Base-by-base conservation (phyloP, 2,888 invertebrate species). In the Cyclophora albipunctata region DNA sequence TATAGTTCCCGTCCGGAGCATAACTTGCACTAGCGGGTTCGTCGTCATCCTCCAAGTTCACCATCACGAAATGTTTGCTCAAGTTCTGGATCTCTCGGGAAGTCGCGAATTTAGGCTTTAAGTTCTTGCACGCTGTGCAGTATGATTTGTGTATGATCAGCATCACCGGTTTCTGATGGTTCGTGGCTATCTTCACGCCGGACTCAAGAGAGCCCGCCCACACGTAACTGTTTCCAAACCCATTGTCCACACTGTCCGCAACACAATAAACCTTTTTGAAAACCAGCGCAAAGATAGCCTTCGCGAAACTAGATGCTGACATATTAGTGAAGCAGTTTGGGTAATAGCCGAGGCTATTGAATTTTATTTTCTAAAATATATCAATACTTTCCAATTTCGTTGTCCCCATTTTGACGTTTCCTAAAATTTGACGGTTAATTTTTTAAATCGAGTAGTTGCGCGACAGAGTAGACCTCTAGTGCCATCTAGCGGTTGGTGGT, bases 51-150 rank as follows among this genome's bases (percentile, higher is more conserved):
- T 90, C 67, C 46, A 91, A 70, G 69, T 92, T 92, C 7, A 93
- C 90, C 92, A 93, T 93, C 3, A 93, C 86, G 67, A 93, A 93
- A 48, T 91, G 81, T 62, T 86, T 81, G 67, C 92, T 92, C 52
- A 92, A 70, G 2, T 57, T 59, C 58, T 89, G 86, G 45, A 93
- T 90, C 59, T 91, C 90, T 5, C 80, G 51, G 2, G 91, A 91
- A 43, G 75, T 83, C 0, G 90, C 89, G 67, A 93, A 91, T 67
- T 91, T 90, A 0, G 91, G 90, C 66, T 91, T 92, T 54, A 93
- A 74, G 47, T 89, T 90, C 73, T 90, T 90, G 66, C 93, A 93
- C 3, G 92, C 91, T 2, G 91, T 85, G 71, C 93, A 93, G 90
- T 91, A 92, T 0, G 90, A 84, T 68, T 92, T 93, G 69, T 93